These are phyloP conservation scores for Acipenser transmontanus DNA, from an alignment of 2,797 vertebrate genomes.

Conservation along the genomic window DNA sequence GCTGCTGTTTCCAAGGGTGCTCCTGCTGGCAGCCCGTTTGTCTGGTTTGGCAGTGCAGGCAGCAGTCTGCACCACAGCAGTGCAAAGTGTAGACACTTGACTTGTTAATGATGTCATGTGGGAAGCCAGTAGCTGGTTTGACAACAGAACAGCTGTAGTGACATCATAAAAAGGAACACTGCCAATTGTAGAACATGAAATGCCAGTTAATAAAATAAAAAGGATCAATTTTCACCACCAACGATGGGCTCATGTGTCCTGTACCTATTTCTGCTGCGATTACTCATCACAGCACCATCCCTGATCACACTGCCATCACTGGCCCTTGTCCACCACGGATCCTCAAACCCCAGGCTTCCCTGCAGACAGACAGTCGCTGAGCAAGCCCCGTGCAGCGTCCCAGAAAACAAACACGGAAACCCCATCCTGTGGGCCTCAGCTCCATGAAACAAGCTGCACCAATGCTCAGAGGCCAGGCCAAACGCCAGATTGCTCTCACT, in stretches of 20 bases:
- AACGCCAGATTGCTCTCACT: too few relatives aligned
- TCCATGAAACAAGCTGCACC: too few relatives aligned
- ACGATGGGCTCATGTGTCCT: conserved; percentile 16
- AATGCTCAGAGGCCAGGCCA: too few relatives aligned
- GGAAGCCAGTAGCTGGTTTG: conserved; percentile 13
- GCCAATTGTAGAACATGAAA: conserved; percentile 29
- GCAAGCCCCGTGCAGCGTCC: neutral
- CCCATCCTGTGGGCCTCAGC: too few relatives aligned
- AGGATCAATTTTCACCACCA: conserved; percentile 34
- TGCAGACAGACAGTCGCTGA: neutral
- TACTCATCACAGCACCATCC: conserved; percentile 28
- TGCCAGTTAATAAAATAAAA: conserved; percentile 24
- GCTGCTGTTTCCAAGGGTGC: too few relatives aligned
- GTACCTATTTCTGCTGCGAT: conserved; percentile 35
- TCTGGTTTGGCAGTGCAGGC: too few relatives aligned
- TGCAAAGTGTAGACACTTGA: too few relatives aligned
- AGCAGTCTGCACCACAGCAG: too few relatives aligned
- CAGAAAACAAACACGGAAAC: too few relatives aligned
- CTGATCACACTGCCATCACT: conserved; percentile 29
- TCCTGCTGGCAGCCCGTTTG: too few relatives aligned
- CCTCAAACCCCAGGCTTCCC: conserved; percentile 7
- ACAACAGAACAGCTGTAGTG: conserved; percentile 19
- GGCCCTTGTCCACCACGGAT: conserved; percentile 27
- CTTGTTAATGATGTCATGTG: conserved; percentile 8
- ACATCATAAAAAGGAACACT: conserved; percentile 23